phyloP scores from a whole-genome alignment of 2,113 vertebrate species.

The Tragelaphus strepsiceros region DNA sequence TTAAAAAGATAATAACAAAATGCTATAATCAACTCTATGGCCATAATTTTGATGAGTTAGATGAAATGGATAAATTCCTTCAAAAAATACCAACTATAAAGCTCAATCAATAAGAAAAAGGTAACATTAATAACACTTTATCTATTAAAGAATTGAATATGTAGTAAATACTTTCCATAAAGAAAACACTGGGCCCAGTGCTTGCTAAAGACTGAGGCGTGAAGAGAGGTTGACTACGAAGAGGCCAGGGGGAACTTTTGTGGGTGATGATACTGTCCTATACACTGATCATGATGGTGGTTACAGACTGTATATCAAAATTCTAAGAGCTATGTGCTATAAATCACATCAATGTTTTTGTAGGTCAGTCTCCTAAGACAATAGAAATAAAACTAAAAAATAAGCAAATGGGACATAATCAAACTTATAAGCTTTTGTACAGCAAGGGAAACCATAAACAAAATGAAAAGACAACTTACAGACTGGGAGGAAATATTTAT shows the following conservation, averaged over 20 bases:
- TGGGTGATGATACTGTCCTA: fast-evolving
- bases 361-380: not conserved
- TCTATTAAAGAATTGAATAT: not conserved
- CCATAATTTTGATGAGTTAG: not conserved
- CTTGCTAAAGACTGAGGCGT: not conserved
- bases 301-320: not conserved
- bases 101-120: not conserved
- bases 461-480: not conserved
- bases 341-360: not conserved
- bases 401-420: not conserved
- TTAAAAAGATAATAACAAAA: not conserved
- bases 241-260: fast-evolving
- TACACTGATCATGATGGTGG: not conserved
- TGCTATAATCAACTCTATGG: not conserved
- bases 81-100: not conserved
- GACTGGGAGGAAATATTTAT: not conserved
- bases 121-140: not conserved
- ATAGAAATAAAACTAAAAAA: not conserved
- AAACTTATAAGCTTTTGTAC: not conserved
- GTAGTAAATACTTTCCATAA: not conserved
- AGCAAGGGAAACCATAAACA: not conserved
- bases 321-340: not conserved
- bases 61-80: not conserved
- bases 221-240: not conserved
- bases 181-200: not conserved